These are phyloP conservation scores for Lagocephalus sceleratus DNA, from an alignment of 2,797 vertebrate genomes.

Conservation along the genomic window DNA sequence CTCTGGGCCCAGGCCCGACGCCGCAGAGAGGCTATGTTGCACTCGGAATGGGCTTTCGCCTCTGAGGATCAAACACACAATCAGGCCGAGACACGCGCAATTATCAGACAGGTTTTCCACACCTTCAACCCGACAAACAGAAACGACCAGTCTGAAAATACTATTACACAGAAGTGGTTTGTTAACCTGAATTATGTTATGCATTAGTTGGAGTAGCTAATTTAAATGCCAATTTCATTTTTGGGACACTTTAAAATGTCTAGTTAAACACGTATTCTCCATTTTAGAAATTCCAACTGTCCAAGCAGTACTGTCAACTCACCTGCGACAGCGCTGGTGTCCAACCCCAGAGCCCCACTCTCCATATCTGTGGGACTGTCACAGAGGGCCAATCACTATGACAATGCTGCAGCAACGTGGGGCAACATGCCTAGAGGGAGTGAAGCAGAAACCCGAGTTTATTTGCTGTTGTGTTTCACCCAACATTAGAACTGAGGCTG, in stretches of 20 bases:
- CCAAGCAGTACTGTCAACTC: neutral
- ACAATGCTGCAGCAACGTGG: conserved; percentile 29
- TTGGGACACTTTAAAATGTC: neutral
- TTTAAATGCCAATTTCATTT: neutral
- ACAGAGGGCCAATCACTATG: conserved; percentile 3
- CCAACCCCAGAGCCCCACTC: conserved; percentile 39
- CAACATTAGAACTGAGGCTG: neutral
- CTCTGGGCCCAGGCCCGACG: conserved; percentile 65
- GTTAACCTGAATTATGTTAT: neutral
- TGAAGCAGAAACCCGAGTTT: neutral
- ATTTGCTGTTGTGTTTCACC: neutral
- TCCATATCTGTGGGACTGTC: conserved; percentile 34
- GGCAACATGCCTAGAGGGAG: conserved; percentile 24
- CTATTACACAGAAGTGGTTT: conserved; percentile 10
- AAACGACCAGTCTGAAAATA: conserved; percentile 19
- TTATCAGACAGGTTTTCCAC: conserved; percentile 29
- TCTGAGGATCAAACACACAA: conserved; percentile 35
- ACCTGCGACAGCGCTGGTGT: conserved; percentile 37
- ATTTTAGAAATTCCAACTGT: neutral
- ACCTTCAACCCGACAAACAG: conserved; percentile 17
- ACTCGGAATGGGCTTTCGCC: conserved; percentile 15
- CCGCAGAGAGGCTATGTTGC: conserved; percentile 39
- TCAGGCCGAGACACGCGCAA: conserved; percentile 2
- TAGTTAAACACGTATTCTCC: neutral
- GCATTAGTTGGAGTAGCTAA: too few species aligned